Conservation (phyloP, 30 jellyfish, hydroid and myxozoan genomes). For the Catostylus mosaicus region DNA sequence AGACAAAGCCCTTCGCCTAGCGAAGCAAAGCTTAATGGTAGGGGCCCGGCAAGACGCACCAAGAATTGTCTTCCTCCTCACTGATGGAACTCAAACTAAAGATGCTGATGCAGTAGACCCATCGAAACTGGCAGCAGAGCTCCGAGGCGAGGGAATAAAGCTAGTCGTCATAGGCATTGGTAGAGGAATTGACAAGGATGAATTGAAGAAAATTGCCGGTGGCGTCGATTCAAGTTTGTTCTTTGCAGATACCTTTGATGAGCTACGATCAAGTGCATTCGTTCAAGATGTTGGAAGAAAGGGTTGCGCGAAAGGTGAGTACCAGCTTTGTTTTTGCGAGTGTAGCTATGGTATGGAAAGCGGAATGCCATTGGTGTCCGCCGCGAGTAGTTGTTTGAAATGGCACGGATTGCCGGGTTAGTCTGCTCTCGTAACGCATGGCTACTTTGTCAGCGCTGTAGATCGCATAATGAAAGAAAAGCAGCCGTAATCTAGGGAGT, state of each 20-base stretch:
- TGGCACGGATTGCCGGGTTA: too few species aligned
- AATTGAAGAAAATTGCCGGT: constrained; percentile 68
- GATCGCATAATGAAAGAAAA: too few species aligned
- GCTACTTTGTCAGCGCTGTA: too few species aligned
- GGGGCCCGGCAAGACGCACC: constrained; percentile 90
- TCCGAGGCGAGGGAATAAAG: constrained; percentile 59
- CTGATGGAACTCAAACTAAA: constrained; percentile 91
- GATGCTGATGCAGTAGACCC: constrained; percentile 84
- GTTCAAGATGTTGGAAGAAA: constrained; percentile 31
- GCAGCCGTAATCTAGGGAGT: too few species aligned
- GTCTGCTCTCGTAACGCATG: too few species aligned
- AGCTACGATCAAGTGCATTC: constrained; percentile 47
- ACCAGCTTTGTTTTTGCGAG: too few species aligned
- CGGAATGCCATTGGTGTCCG: too few species aligned
- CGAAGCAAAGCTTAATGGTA: constrained; percentile 61
- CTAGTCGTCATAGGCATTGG: constrained; percentile 88
- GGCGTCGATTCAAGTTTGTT: constrained; percentile 50
- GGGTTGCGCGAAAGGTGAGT: constrained; percentile 65
- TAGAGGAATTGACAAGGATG: constrained; percentile 55
- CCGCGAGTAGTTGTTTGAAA: too few species aligned
- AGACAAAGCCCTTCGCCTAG: constrained; percentile 88
- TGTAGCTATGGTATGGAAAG: too few species aligned
- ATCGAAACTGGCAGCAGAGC: constrained; percentile 55
- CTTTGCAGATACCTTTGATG: constrained; percentile 71
- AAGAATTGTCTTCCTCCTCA: constrained; percentile 68